Evolutionary conservation across 2,797 vertebrate species (phyloP).

Genomic region (Acanthis flammea): DNA sequence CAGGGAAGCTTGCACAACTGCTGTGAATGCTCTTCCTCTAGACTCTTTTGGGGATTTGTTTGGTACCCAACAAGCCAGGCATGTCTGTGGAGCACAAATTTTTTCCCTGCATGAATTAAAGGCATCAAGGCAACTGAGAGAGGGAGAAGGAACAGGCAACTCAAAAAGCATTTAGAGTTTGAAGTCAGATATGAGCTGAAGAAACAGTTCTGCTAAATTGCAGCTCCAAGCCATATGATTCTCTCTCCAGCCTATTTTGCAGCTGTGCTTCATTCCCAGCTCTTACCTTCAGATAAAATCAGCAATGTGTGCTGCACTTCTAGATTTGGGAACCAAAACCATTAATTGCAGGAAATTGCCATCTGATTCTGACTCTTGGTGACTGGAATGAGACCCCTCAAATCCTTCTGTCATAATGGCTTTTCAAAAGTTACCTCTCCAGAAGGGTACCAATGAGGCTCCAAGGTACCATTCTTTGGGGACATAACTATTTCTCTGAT

Average conservation of each 20-base stretch:
- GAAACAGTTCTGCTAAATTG: not conserved
- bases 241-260: not conserved
- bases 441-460: not conserved
- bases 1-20: not conserved
- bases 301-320: not conserved
- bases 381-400: not conserved
- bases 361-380: not conserved
- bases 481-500: not conserved
- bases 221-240: not conserved
- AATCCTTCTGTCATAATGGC: not conserved
- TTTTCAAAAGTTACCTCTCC: not conserved
- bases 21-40: not conserved
- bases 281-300: not conserved
- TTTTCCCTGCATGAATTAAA: not conserved
- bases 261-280: not conserved
- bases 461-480: not conserved
- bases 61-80: not conserved
- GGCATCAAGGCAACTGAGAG: not conserved
- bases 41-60: not conserved
- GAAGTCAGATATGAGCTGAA: not conserved
- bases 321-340: not conserved
- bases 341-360: not conserved
- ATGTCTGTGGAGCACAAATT: not conserved
- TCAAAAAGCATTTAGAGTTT: not conserved
- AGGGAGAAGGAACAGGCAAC: not conserved